These are phyloP conservation scores for human DNA, from an alignment of 2,113 vertebrate genomes.

Conservation along the genomic window DNA sequence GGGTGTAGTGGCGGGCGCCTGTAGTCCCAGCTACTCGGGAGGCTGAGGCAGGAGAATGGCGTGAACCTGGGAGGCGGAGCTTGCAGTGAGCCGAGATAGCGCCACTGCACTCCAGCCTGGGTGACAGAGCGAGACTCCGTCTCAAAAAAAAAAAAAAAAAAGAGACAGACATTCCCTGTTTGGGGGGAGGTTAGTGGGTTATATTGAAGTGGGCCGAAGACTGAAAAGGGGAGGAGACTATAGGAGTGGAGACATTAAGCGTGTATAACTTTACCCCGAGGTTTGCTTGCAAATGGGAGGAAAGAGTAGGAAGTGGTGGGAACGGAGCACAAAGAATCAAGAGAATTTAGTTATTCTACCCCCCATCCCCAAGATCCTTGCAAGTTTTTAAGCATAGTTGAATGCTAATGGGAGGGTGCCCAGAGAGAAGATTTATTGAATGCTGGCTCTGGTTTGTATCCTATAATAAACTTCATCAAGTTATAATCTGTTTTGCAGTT, in stretches of 20 bases:
- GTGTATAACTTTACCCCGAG: not conserved
- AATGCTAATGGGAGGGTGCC: not conserved
- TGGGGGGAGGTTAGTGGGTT: not conserved
- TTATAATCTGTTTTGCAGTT: not conserved
- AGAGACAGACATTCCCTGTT: not conserved
- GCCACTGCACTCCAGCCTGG: too few relatives aligned
- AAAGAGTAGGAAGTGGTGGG: not conserved
- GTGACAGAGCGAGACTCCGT: too few relatives aligned
- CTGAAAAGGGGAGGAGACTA: not conserved
- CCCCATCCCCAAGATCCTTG: not conserved
- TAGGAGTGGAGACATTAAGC: not conserved
- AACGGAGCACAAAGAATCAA: not conserved
- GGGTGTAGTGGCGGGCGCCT: too few relatives aligned
- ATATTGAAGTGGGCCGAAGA: not conserved
- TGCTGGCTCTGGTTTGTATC: not conserved
- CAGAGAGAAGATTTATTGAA: not conserved
- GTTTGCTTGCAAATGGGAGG: not conserved
- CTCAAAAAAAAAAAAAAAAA: not conserved
- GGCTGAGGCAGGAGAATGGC: too few relatives aligned
- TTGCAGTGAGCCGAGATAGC: too few relatives aligned
- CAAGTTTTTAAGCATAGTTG: not conserved
- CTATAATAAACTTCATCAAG: not conserved
- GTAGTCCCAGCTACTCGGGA: too few relatives aligned
- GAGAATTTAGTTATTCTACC: conserved; percentile 10
- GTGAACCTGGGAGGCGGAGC: too few relatives aligned